These are phyloP conservation scores for Callinectes sapidus DNA, from an alignment of 2,888 invertebrate genomes.

Conservation along the genomic window DNA sequence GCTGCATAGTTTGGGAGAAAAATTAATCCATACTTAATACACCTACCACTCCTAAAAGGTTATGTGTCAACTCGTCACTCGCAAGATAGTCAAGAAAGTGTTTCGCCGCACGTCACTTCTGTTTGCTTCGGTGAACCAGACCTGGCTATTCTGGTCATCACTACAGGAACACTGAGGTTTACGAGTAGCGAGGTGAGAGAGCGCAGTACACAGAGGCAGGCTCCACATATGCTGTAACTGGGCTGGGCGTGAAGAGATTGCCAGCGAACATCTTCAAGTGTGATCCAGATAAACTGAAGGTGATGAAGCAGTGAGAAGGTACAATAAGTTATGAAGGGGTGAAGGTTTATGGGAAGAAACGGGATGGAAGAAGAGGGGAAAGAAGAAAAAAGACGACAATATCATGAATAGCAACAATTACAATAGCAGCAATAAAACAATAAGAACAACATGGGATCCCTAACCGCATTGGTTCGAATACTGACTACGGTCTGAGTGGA, in stretches of 20 bases:
- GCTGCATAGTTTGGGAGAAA: too few species aligned
- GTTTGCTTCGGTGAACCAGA: constrained; percentile 76
- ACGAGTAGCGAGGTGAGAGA: constrained; percentile 73
- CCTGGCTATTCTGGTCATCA: constrained; percentile 76
- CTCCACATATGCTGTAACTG: background rate
- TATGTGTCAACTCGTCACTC: constrained; percentile 54
- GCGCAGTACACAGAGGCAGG: constrained; percentile 30
- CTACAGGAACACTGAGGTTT: constrained; percentile 73
- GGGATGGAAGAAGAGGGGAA: background rate
- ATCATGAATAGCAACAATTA: background rate
- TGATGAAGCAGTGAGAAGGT: background rate
- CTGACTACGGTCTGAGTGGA: too few species aligned
- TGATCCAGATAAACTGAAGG: background rate
- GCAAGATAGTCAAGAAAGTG: constrained; percentile 74
- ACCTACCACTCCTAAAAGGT: background rate
- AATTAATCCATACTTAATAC: too few species aligned
- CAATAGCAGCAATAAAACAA: too few species aligned
- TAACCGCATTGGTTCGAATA: too few species aligned
- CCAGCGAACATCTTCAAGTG: background rate
- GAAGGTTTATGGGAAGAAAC: background rate
- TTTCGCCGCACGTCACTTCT: constrained; percentile 75
- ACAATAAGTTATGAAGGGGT: background rate
- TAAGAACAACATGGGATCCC: too few species aligned
- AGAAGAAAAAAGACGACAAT: background rate
- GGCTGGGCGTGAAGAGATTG: background rate